phyloP scores from a whole-genome alignment of 1,140 invertebrate genomes.

The Colletes latitarsis region DNA sequence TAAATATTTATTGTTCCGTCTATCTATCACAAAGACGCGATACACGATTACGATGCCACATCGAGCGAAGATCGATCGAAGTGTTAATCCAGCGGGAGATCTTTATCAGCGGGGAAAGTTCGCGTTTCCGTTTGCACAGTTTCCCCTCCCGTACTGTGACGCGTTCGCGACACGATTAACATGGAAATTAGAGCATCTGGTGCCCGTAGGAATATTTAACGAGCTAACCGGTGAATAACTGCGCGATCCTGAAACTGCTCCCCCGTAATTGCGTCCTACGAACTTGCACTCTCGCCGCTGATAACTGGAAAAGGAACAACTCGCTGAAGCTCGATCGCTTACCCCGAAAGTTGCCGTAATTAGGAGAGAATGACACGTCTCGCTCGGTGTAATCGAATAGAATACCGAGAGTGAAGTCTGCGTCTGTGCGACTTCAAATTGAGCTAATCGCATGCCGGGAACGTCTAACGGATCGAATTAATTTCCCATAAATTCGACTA shows the following conservation, averaged over 20 bases:
- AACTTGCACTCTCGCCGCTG: conserved; percentile 5
- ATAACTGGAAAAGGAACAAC: conserved; percentile 2
- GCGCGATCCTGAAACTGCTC: conserved; percentile 9
- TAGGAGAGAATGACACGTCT: conserved; percentile 11
- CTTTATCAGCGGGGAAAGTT: conserved; percentile 7
- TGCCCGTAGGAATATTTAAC: conserved; percentile 23
- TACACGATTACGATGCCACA: too few species aligned
- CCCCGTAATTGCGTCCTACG: conserved; percentile 7
- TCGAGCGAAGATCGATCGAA: too few species aligned
- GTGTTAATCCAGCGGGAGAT: not conserved
- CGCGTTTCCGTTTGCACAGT: not conserved
- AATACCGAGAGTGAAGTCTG: not conserved
- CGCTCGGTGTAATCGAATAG: not conserved
- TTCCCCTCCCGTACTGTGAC: not conserved
- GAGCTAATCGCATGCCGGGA: not conserved
- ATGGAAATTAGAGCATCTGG: conserved; percentile 20
- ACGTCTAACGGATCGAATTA: not conserved
- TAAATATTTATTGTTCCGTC: too few species aligned
- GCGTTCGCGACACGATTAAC: conserved; percentile 19
- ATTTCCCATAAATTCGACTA: not conserved
- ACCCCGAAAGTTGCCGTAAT: conserved; percentile 9
- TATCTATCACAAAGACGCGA: too few species aligned
- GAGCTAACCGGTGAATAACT: conserved; percentile 24
- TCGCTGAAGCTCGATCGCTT: not conserved
- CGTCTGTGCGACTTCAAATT: not conserved